These are phyloP conservation scores for Danaus plexippus DNA, from an alignment of 1,140 invertebrate species.

Conservation along the genomic window DNA sequence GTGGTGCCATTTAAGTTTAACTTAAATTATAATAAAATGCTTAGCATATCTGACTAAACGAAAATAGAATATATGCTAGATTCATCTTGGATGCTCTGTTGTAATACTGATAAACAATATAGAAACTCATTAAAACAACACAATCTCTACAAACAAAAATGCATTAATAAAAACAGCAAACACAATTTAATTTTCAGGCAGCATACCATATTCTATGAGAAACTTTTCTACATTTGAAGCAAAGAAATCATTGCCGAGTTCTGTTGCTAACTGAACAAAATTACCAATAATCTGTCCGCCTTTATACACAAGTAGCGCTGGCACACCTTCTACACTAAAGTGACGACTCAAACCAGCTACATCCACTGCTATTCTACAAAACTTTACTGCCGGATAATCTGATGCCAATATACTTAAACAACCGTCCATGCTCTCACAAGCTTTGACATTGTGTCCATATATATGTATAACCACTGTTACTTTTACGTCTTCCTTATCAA, in stretches of 20 bases:
- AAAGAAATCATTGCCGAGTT: constrained; percentile 93
- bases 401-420: constrained; percentile 84
- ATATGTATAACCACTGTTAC: constrained; percentile 93
- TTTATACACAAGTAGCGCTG: constrained; percentile 94
- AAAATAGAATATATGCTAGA: no score
- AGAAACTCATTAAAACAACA: no score
- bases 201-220: constrained; percentile 87
- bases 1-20: no score
- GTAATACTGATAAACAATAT: no score
- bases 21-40: no score
- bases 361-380: constrained; percentile 87
- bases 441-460: constrained; percentile 81
- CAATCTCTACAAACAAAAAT: no score
- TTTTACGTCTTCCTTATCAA: constrained; percentile 90
- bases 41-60: no score
- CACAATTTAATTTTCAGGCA: constrained; percentile 76
- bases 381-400: constrained; percentile 91
- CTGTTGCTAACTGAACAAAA: constrained; percentile 89
- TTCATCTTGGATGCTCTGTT: no score
- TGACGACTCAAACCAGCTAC: constrained; percentile 82
- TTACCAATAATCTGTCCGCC: constrained; percentile 92
- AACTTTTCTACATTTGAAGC: constrained; percentile 91
- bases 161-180: neutral
- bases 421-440: constrained; percentile 89
- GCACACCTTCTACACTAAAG: constrained; percentile 90